Evolutionary conservation across 1,140 invertebrate genomes (phyloP), one percentile per base, ranked within the genome.

Genomic region (Brachionus manjavacas): DNA sequence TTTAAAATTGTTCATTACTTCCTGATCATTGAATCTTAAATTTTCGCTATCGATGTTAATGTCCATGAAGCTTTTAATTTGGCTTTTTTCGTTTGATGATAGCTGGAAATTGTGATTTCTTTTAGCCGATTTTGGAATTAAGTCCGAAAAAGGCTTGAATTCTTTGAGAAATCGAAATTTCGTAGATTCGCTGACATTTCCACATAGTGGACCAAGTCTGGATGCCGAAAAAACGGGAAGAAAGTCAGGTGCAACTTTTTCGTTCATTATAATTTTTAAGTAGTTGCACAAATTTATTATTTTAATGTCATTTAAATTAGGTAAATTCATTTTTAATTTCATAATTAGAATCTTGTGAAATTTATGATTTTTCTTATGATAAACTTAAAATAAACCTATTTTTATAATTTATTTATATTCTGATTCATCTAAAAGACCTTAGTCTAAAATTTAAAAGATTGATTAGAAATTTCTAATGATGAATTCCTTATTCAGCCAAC

Each of bases 231-330:
- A 76, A 11, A 12, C 25, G 3, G 43, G 72, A 25, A 25, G 3
- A 76, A 76, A 76, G 49, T 76, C 41, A 14, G 20, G 3, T 28
- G 72, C 72, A n/a, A 76, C 12, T 49, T 76, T 76, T 20, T 76
- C 72, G 20, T 31, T 12, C 23, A 76, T 20, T 20, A 20, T 72
- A n/a, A 41, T 72, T 72, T 70, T 28, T 0, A 70, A 41, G 9
- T 31, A 31, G 39, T 68, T 68, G 4, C 25, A 31, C 11, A 68
- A 23, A 68, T 68, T 31, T 31, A 31, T 68, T 68, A 68, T 68
- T 68, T 68, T 68, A 68, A 68, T 39, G 2, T 68, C 66, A 68
- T 12, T 31, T 23, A 68, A 14, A 31, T 14, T 28, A 68, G 14
- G 16, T 12, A 25, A 16, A 25, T 8, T 23, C 4, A 66, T 4